Base-by-base conservation (phyloP, 2,888 invertebrate species). In the Graphium colonna region DNA sequence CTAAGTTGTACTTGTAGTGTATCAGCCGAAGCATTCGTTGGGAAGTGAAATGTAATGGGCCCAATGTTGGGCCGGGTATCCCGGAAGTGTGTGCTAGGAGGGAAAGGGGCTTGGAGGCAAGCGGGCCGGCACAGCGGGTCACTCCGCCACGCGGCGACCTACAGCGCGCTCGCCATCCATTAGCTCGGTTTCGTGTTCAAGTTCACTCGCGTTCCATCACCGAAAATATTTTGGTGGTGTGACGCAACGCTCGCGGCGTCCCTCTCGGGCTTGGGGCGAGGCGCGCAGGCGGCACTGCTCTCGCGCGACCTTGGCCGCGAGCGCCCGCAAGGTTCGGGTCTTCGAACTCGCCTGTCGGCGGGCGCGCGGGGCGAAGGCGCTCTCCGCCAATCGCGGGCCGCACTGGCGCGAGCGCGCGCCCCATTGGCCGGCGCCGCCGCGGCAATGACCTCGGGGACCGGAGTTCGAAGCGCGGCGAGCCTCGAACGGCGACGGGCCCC, bases 321-420 rank as follows among this genome's bases (percentile, higher is more conserved):
- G 94, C 93, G 94, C 94, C 94, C 94, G 94, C 94, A 94, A 94
- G 94, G 94, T 94, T 93, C 93, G 90, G 92, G 93, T 92, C 94
- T 93, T 93, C 94, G 94, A 94, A 94, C 94, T 92, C 86, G 66
- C 62, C 70, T 71, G 76, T 84, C 67, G 75, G 76, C 64, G 69
- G 80, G 75, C 75, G 78, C 68, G 79, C 77, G 69, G 75, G 85
- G 76, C 71, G 83, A 73, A 86, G 81, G 77, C 59, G 60, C 63
- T 69, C 73, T 82, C 84, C 73, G 72, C 90, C 86, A 88, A 85
- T 86, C 71, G 77, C 77, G 75, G 71, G 77, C 78, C 77, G 77
- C 79, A 81, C 77, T 63, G 77, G 79, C 73, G 79, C 75, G 77
- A 76, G 86, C 91, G 84, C 82, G 82, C 77, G 73, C 71, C 73